Conservation (phyloP, 2,888 invertebrate genomes). For the Lasioglossum morio region DNA sequence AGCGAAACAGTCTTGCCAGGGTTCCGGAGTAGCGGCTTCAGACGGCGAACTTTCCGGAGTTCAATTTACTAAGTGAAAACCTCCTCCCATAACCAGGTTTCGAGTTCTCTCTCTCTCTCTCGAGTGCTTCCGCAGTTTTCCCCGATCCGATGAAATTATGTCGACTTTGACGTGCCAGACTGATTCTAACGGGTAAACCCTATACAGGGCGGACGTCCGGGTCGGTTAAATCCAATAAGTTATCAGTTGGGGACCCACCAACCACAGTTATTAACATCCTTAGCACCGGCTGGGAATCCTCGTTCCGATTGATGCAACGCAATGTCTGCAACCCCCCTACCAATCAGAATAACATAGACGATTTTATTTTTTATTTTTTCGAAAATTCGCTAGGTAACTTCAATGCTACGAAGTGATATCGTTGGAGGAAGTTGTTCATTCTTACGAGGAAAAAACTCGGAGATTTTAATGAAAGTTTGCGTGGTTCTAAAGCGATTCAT, state of each 20-base stretch:
- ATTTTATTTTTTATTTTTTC: too few relatives aligned
- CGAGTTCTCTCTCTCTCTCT: slow-evolving; percentile 40
- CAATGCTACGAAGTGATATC: too few relatives aligned
- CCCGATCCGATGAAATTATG: slow-evolving; percentile 73
- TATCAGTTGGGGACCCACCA: slow-evolving; percentile 3
- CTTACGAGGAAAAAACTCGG: too few relatives aligned
- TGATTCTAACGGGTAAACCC: slow-evolving; percentile 59
- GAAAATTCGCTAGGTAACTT: too few relatives aligned
- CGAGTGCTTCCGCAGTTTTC: slow-evolving; percentile 65
- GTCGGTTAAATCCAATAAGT: slow-evolving; percentile 38
- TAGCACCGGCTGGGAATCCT: neutral
- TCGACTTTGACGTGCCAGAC: slow-evolving; percentile 61
- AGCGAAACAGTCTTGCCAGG: slow-evolving; percentile 46
- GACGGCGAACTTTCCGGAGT: slow-evolving; percentile 66
- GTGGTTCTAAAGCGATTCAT: too few relatives aligned
- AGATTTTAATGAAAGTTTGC: too few relatives aligned
- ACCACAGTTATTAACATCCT: slow-evolving; percentile 33
- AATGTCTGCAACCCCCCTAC: neutral
- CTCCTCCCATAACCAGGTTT: slow-evolving; percentile 63
- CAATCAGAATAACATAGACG: too few relatives aligned
- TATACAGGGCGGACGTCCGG: slow-evolving; percentile 16
- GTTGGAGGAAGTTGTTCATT: too few relatives aligned
- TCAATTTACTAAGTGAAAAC: slow-evolving; percentile 82
- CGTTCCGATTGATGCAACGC: neutral
- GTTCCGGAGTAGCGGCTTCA: slow-evolving; percentile 54